Evolutionary conservation across 2,797 vertebrate species (phyloP), one percentile per base, ranked within the genome.

Genomic region (Macropodus opercularis): DNA sequence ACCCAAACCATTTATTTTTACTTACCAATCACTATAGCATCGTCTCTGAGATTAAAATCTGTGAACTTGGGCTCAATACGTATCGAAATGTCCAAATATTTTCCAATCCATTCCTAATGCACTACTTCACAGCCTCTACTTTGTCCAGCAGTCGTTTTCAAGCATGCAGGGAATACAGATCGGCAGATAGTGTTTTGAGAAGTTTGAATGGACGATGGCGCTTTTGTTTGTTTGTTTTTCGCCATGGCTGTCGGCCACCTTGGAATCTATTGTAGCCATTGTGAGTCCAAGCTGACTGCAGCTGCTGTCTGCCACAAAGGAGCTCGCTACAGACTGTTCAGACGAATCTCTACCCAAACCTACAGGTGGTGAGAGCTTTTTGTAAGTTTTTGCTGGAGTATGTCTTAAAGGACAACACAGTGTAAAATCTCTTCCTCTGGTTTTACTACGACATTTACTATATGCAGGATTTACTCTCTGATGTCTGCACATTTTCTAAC

Each of bases 251-350:
- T 36, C 15, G 17, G 35, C 35, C 35, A 36, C 35, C 15, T 36
- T 17, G 39, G 17, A 46, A 46, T 34, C 52, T 27, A 47, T n/a
- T 64, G 41, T 36, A 31, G 39, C 52, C 35, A 47, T 18, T 64
- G 41, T 36, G 38, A 43, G 52, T 48, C 60, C 18, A 7, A 41
- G 27, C 15, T 39, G 27, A 57, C 36, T 62, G 1, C 23, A 61
- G 46, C 38, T 22, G 27, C 21, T 8, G 1, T 14, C 31, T 0
- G 0, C 5, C 13, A 43, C 51, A 57, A 50, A 69, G 14, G 17
- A 43, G 43, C 40, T 44, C 38, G 17, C 32, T 26, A 46, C 21
- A 44, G 24, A 51, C 58, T 29, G 32, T 43, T 70, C 40, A 22
- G 8, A 42, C 27, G 40, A 54, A 34, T 24, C 24, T 8, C 24